Conservation (phyloP, 2,113 vertebrate genomes). For the Saguinus imperator region DNA sequence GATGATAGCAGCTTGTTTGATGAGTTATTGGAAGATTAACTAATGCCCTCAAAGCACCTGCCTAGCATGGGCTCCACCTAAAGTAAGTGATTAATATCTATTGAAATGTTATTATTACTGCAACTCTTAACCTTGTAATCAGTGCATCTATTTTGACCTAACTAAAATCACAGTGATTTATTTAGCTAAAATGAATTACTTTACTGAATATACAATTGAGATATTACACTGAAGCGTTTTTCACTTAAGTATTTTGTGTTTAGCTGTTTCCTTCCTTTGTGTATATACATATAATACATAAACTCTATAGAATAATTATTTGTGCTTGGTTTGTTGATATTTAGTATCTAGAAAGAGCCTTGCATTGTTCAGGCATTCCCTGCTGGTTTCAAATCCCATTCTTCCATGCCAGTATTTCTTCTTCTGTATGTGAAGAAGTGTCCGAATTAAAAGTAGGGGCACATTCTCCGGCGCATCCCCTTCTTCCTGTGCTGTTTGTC, state of each 20-base stretch:
- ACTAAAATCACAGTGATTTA: neutral
- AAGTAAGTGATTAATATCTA: neutral
- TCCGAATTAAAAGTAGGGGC: neutral
- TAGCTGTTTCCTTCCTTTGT: neutral
- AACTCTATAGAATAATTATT: neutral
- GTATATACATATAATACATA: no score
- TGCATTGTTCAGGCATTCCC: accelerated
- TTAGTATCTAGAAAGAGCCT: neutral
- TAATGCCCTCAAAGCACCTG: neutral
- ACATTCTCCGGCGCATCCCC: accelerated
- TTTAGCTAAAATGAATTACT: neutral
- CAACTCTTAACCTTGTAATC: neutral
- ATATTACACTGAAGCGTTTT: neutral
- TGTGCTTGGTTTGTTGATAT: neutral
- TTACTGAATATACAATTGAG: neutral
- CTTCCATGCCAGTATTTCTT: no score
- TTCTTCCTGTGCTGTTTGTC: accelerated
- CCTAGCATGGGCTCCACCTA: neutral
- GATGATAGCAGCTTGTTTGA: neutral
- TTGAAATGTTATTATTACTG: neutral
- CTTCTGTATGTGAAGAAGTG: accelerated
- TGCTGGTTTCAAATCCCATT: accelerated
- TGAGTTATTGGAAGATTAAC: neutral
- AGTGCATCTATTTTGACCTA: neutral
- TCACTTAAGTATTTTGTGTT: neutral